Percentiles rank a stretch among this genome's conserved stretches.
These are phyloP conservation scores for Chlorops oryzae DNA, from an alignment of 1,140 invertebrate genomes.

Conservation along the genomic window DNA sequence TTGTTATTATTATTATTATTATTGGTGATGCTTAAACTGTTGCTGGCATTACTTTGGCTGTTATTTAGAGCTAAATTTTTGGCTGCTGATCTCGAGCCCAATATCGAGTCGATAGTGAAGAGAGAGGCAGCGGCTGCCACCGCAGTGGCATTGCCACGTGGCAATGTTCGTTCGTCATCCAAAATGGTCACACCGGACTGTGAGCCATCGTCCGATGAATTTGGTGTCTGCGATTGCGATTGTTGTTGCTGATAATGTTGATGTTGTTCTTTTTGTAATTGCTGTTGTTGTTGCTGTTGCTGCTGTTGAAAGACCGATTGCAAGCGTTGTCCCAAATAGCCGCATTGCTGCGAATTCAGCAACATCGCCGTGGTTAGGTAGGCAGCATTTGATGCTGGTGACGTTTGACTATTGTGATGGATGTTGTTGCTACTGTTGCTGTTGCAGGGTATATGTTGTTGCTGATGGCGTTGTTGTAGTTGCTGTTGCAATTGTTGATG, in stretches of 20 bases:
- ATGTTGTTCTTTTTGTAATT: constrained; percentile 27
- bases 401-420: constrained; percentile 2
- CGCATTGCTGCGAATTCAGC: constrained; percentile 44
- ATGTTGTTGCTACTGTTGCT: constrained; percentile 16
- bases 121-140: constrained; percentile 57
- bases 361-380: constrained; percentile 46
- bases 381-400: constrained; percentile 28
- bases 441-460: constrained; percentile 17
- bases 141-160: constrained; percentile 41
- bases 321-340: constrained; percentile 39
- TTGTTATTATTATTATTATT: constrained; percentile 18
- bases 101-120: constrained; percentile 75
- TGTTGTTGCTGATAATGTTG: constrained; percentile 30
- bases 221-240: constrained; percentile 26
- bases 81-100: constrained; percentile 48
- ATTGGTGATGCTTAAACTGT: constrained; percentile 9
- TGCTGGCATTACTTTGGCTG: constrained; percentile 8
- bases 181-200: constrained; percentile 39
- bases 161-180: constrained; percentile 33
- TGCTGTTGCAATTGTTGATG: constrained; percentile 20
- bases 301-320: constrained; percentile 33
- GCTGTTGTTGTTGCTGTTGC: constrained; percentile 25
- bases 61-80: no score
- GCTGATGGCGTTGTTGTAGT: constrained; percentile 24
- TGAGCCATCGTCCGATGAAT: constrained; percentile 42